phyloP scores from a whole-genome alignment of 1,140 invertebrate genomes.

The Kradibia gibbosae region DNA sequence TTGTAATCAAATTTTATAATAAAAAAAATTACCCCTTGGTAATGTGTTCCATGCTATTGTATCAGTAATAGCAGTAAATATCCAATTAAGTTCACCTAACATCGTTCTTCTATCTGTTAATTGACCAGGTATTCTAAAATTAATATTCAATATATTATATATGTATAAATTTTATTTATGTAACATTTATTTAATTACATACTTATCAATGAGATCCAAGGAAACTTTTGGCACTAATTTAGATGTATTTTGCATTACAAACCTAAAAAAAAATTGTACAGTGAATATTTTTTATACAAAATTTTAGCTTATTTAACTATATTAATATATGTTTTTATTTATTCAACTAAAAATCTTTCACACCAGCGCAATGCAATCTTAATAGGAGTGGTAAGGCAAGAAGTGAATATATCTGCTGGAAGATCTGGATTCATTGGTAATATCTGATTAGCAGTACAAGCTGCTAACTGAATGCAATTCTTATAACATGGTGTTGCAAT shows the following conservation, averaged over 20 bases:
- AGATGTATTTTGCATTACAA: slow-evolving; percentile 88
- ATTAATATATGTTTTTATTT: background rate
- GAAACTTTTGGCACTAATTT: slow-evolving; percentile 86
- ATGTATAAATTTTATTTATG: slow-evolving; percentile 36
- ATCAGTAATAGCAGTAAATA: slow-evolving; percentile 99
- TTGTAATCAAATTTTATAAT: slow-evolving; percentile 4
- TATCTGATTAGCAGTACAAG: slow-evolving; percentile 92
- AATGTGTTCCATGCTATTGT: slow-evolving; percentile 99
- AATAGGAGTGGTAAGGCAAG: slow-evolving; percentile 98
- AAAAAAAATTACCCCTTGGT: slow-evolving; percentile 77
- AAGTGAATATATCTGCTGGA: slow-evolving; percentile 98
- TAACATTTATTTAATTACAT: slow-evolving; percentile 64
- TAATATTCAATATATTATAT: slow-evolving; percentile 24
- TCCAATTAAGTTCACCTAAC: slow-evolving; percentile 99
- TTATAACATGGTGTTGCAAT: slow-evolving; percentile 78
- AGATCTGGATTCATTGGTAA: slow-evolving; percentile 98
- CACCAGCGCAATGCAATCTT: slow-evolving; percentile 94
- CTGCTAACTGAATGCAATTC: slow-evolving; percentile 97
- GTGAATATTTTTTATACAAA: slow-evolving; percentile 36
- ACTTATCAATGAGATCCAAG: slow-evolving; percentile 92
- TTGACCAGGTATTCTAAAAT: slow-evolving; percentile 91
- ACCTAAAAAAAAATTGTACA: slow-evolving; percentile 72
- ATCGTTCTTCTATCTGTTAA: slow-evolving; percentile 96
- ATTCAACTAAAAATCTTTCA: no score
- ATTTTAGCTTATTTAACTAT: background rate